Evolutionary conservation across 2,797 vertebrate genomes (phyloP), one percentile per base, ranked within the genome.

Genomic region (Sebastes paucispinis): DNA sequence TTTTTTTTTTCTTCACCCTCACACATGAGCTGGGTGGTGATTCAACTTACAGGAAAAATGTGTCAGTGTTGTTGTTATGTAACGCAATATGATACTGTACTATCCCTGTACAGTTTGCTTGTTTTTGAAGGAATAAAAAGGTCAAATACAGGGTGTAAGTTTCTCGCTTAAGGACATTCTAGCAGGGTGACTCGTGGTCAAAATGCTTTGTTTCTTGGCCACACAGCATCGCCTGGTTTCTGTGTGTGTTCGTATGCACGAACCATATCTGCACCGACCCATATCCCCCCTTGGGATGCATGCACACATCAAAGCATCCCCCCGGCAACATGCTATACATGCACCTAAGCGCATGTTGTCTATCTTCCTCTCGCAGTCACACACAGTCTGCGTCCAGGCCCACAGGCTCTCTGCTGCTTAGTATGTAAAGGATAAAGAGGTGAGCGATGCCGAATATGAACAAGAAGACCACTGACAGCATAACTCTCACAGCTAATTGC

Each of bases 261-360:
- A 78, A 36, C 34, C 14, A 3, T 84, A 87, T 88, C 75, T 84
- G 18, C 14, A 73, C 65, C 20, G 10, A 31, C 59, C 80, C 70
- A 67, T 69, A 62, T 27, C 72, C 32, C 65, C 82, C 88, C 71
- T 43, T 18, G 36, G 89, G 86, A 82, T 54, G 59, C 67, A 85
- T 64, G 18, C 25, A 43, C 72, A 83, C 81, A 85, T 77, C 66
- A 79, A 82, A 87, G 75, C 79, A 11, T 69, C 67, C 73, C 70
- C 36, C 57, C 1, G 18, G 69, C 39, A 72, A 58, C 55, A 62
- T 25, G 43, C 60, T 71, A 60, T 43, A 79, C 73, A 69, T 67
- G 73, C 64, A 57, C 78, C 78, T 78, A 13, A 68, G 71, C 65
- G 31, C 82, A 80, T 55, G 75, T 70, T 75, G 79, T 27, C 20